Percentiles rank a stretch among this genome's conserved stretches.
These are phyloP conservation scores for Gymnorhina tibicen DNA, from an alignment of 2,113 vertebrate species.

Conservation along the genomic window DNA sequence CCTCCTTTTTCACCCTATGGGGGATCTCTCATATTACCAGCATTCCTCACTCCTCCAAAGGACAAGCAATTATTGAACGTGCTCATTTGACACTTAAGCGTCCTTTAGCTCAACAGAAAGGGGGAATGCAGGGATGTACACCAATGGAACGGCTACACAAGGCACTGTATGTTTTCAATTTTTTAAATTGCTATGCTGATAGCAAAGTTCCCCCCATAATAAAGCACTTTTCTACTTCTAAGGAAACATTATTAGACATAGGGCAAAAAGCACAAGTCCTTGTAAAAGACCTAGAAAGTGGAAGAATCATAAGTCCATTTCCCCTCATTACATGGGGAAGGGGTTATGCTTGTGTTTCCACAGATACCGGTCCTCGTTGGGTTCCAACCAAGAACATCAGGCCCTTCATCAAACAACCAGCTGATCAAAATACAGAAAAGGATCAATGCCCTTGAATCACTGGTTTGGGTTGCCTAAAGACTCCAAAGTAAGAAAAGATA, in stretches of 20 bases:
- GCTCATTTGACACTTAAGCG: no score
- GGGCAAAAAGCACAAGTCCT: not conserved
- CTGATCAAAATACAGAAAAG: not conserved
- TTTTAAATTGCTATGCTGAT: not conserved
- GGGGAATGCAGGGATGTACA: no score
- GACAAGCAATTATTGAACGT: no score
- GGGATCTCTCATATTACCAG: no score
- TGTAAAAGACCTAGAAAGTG: not conserved
- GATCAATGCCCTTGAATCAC: not conserved
- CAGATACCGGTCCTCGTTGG: not conserved
- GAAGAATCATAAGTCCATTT: not conserved
- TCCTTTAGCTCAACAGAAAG: no score
- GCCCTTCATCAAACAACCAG: not conserved
- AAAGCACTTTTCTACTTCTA: not conserved
- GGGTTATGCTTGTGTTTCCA: not conserved
- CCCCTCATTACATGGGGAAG: not conserved
- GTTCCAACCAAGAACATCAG: not conserved
- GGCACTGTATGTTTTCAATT: no score
- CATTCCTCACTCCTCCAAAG: no score
- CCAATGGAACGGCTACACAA: no score
- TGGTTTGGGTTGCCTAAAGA: not conserved
- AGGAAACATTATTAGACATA: not conserved
- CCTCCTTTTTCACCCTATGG: no score
- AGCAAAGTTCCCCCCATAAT: not conserved
- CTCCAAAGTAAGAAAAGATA: not conserved